Evolutionary conservation across 1,140 invertebrate genomes (phyloP), one percentile per base, ranked within the genome.

Genomic region (Drosophila bifasciata): DNA sequence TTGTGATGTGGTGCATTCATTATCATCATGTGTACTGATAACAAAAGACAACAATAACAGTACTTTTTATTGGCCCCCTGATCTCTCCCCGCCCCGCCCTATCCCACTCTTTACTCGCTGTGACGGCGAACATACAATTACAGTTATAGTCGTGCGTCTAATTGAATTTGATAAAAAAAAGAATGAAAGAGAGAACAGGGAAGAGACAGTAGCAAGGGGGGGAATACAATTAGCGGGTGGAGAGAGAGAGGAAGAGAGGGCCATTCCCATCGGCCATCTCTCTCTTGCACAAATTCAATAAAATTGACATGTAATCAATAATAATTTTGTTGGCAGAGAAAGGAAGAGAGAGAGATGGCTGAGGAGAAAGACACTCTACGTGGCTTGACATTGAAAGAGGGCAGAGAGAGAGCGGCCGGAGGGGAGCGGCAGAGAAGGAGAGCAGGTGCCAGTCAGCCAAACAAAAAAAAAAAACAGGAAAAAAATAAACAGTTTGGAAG

Each of bases 281-380:
- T 61, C 59, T 59, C 28, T 51, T 32, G 41, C 41, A 17, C 78
- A 36, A 64, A 46, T 67, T 78, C 69, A 50, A 79, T 84, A 84
- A 58, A 67, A 84, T 76, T 79, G 61, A 75, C 80, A 79, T 84
- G 76, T 76, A 84, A 84, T 84, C 79, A 84, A 84, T 84, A 84
- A 74, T 74, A 51, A 79, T 79, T 61, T 74, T 74, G 52, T 71
- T 71, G 46, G 9, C 32, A 36, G 32, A 36, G 11, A 36, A 28
- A 3, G 0, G 28, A 28, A 9, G 1, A 28, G 9, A 32, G 9
- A 36, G 32, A 36, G 28, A 32, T 7, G 8, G 25, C 6, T 28
- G 2, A 23, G 21, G 21, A n/a, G n/a, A n/a, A 7, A 7, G 28
- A 9, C 28, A 9, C 28, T 28, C 28, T 9, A 9, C 9, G 28